Base-by-base conservation (phyloP, 2,797 vertebrate species). In the Siniperca undulata region DNA sequence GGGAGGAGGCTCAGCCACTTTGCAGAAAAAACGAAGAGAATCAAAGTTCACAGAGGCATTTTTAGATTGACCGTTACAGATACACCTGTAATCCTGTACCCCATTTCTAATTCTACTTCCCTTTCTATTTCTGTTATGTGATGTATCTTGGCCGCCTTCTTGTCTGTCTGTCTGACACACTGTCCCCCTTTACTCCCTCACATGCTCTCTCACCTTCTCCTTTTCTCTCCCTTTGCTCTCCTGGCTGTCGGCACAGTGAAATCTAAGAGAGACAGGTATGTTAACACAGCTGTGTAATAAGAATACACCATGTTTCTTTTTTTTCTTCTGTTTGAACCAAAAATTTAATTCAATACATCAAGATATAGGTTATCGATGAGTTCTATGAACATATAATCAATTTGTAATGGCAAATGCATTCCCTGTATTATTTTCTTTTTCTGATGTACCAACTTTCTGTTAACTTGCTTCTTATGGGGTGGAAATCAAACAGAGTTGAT, bases 1-100 rank as follows among this genome's bases (percentile, higher is more conserved):
- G 84, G 89, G 92, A 90, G 88, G 88, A 87, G 82, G 85, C 76
- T 69, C 75, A 16, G 75, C 66, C 78, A 65, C 88, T 74, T 78
- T 40, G 88, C 84, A 79, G 77, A 56, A 66, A 85, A 68, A 69
- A 60, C 27, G 56, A 61, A 81, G 72, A 86, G 74, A 86, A 53
- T 70, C 48, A 53, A 61, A 30, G 64, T 74, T 85, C 75, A 83
- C 0, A 38, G 59, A 75, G 52, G 38, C 80, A 86, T 86, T 88
- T 83, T 92, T 92, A 92, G 91, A 84, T 27, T 5, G 48, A 74
- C 38, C 12, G 27, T 76, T 84, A 80, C 72, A 88, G 82, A 90
- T 87, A 83, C 86, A 93, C 91, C 91, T 92, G 89, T 81, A 73
- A 65, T 77, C 77, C 81, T 36, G 62, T 17, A 16, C 42, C 14